Percentiles rank a stretch among this genome's conserved stretches.
These are phyloP conservation scores for Phrixothrix hirtus DNA, from an alignment of 2,888 invertebrate species.

Conservation along the genomic window DNA sequence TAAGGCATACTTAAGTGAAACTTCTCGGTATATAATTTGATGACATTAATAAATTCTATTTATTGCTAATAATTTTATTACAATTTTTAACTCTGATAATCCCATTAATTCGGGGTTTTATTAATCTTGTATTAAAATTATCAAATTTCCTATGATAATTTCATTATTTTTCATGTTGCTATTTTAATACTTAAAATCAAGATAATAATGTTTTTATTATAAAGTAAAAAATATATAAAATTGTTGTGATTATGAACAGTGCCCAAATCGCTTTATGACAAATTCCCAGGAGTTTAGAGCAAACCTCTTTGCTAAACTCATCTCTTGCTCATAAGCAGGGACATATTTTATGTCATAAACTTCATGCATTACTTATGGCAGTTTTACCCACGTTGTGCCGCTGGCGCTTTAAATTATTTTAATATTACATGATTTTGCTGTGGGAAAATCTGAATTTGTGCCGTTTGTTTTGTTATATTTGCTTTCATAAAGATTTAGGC, in stretches of 20 bases:
- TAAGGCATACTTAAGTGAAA: too few species aligned
- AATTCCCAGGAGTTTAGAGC: slow-evolving; percentile 27
- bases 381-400: slow-evolving; percentile 34
- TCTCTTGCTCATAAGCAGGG: slow-evolving; percentile 36
- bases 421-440: slow-evolving; percentile 53
- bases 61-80: too few species aligned
- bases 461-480: slow-evolving; percentile 39
- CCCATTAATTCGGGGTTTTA: too few species aligned
- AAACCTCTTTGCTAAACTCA: slow-evolving; percentile 31
- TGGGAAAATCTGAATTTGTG: slow-evolving; percentile 50
- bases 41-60: too few species aligned
- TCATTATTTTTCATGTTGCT: too few species aligned
- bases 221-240: slow-evolving; percentile 5
- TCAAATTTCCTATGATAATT: too few species aligned
- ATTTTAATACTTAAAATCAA: too few species aligned
- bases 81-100: too few species aligned
- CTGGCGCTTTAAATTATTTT: slow-evolving; percentile 53
- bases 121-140: too few species aligned
- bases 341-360: slow-evolving; percentile 45
- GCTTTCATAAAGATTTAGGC: slow-evolving; percentile 28
- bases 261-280: slow-evolving; percentile 26
- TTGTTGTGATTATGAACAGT: slow-evolving; percentile 17
- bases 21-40: too few species aligned
- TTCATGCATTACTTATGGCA: slow-evolving; percentile 44
- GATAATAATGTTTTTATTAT: too few species aligned